Evolutionary conservation across 2,113 vertebrate species (phyloP).

Genomic region (Pseudolaguvia tuberculata): DNA sequence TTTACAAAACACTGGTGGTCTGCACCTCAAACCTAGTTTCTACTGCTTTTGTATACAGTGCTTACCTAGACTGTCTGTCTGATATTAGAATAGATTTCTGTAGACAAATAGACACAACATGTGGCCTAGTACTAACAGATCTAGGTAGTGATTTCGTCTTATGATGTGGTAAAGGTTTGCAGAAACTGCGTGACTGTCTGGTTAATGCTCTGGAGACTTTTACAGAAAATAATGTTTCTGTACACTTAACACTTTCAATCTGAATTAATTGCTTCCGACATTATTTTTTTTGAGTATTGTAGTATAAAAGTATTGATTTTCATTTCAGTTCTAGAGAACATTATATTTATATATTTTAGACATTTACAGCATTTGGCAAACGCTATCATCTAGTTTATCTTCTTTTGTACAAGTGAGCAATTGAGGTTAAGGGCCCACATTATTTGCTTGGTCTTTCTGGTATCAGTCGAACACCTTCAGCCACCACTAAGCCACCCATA

Average conservation of each 20-base stretch:
- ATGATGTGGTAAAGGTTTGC: slow-evolving; percentile 18
- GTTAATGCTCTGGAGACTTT: slow-evolving; percentile 1
- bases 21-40: neutral
- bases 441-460: too few species aligned
- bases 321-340: neutral
- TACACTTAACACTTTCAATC: neutral
- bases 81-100: neutral
- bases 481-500: too few species aligned
- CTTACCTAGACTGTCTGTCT: neutral
- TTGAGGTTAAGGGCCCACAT: too few species aligned
- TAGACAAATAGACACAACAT: neutral
- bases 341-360: too few species aligned
- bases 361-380: too few species aligned
- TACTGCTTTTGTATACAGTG: neutral
- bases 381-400: too few species aligned
- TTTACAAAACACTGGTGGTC: slow-evolving; percentile 17
- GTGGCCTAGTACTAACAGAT: neutral
- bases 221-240: neutral
- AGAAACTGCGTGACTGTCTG: neutral
- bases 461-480: too few species aligned
- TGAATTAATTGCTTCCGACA: neutral
- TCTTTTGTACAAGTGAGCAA: too few species aligned
- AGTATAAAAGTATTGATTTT: neutral
- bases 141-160: slow-evolving; percentile 3
- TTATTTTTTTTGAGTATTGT: neutral